Evolutionary conservation across 2,113 vertebrate species (phyloP).

Genomic region (Eclectus roratus): DNA sequence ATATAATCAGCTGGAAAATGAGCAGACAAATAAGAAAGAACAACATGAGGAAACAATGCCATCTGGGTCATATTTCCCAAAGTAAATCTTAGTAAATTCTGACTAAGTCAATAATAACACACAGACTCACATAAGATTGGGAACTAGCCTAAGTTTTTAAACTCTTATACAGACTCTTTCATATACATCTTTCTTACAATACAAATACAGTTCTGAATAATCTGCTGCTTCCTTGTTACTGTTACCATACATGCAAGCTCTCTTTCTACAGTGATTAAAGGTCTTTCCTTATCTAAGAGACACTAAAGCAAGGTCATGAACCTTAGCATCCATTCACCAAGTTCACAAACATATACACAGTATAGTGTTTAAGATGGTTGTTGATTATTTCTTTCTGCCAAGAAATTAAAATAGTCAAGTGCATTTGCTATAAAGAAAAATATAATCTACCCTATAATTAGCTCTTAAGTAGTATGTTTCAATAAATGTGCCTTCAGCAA

Average conservation of each 20-base stretch:
- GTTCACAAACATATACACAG: background rate
- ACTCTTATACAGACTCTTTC: background rate
- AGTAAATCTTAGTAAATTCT: conserved; percentile 10
- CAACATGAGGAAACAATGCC: background rate
- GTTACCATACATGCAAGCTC: background rate
- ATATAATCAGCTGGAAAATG: background rate
- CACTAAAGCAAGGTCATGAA: background rate
- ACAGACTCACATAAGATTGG: background rate
- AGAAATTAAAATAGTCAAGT: background rate
- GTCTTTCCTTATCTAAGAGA: background rate
- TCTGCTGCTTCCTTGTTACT: background rate
- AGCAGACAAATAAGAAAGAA: background rate
- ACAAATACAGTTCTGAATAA: background rate
- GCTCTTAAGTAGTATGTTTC: background rate
- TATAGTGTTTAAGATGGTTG: background rate
- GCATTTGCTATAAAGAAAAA: background rate
- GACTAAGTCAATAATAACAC: background rate
- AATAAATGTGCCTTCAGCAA: background rate
- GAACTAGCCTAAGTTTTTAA: background rate
- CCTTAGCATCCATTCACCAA: background rate
- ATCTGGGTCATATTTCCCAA: background rate
- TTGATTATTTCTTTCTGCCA: background rate
- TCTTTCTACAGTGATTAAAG: background rate
- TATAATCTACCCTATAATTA: background rate
- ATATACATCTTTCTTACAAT: background rate